These are phyloP conservation scores for Oncorhynchus nerka DNA, from an alignment of 2,113 vertebrate genomes.

Conservation along the genomic window DNA sequence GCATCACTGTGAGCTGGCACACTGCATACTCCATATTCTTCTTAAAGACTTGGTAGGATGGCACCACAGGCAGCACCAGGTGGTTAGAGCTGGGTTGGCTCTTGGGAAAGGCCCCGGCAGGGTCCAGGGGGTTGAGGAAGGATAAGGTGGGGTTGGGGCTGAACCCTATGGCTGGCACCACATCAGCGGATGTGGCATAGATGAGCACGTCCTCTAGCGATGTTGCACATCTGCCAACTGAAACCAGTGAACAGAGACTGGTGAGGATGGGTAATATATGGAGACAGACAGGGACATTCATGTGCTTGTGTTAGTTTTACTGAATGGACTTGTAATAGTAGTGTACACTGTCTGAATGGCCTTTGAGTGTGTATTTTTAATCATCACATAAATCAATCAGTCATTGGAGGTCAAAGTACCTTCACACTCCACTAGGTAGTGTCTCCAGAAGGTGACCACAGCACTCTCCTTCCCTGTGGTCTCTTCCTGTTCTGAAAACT, in stretches of 20 bases:
- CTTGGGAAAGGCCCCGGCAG: constrained; percentile 70
- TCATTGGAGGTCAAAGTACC: constrained; percentile 69
- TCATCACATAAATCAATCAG: not conserved
- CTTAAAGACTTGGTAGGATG: constrained; percentile 83
- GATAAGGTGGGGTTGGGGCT: constrained; percentile 79
- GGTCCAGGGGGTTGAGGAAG: constrained; percentile 67
- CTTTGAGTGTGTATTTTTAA: too few species aligned
- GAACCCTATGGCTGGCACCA: constrained; percentile 77
- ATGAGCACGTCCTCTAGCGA: constrained; percentile 84
- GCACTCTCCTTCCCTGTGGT: constrained; percentile 44
- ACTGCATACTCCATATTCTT: constrained; percentile 84
- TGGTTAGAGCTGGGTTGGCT: constrained; percentile 73
- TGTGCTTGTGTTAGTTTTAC: not conserved
- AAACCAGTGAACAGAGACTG: constrained; percentile 26
- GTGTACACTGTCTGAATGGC: too few species aligned
- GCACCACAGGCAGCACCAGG: constrained; percentile 80
- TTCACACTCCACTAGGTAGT: constrained; percentile 83
- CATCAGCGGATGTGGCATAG: constrained; percentile 79
- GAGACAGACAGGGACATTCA: not conserved
- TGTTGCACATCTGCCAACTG: constrained; percentile 81
- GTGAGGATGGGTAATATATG: not conserved
- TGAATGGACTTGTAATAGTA: too few species aligned
- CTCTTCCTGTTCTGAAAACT: constrained; percentile 64
- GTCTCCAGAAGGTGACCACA: constrained; percentile 79
- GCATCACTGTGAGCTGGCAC: constrained; percentile 53